These are phyloP conservation scores for Ophioninae sp. DNA, from an alignment of 2,888 invertebrate genomes.

Conservation along the genomic window DNA sequence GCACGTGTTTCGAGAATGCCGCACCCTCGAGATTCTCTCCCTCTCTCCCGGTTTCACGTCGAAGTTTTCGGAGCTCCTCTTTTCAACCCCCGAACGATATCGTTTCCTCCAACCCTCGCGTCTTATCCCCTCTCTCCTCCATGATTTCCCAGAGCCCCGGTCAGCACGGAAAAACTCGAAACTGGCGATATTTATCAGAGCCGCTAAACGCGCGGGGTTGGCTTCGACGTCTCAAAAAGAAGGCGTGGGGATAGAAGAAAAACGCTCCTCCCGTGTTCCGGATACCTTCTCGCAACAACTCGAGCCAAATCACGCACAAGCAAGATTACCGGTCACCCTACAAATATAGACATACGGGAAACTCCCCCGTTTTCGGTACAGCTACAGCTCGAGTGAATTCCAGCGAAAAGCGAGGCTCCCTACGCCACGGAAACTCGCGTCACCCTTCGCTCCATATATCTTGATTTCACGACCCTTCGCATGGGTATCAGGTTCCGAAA, in stretches of 20 bases:
- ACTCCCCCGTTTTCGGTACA: neutral
- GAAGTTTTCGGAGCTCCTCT: slow-evolving; percentile 8
- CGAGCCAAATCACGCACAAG: slow-evolving; percentile 28
- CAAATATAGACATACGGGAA: slow-evolving; percentile 3
- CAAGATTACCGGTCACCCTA: slow-evolving; percentile 35
- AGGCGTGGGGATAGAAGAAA: slow-evolving; percentile 19
- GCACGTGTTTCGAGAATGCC: slow-evolving; percentile 72
- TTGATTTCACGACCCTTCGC: slow-evolving; percentile 80
- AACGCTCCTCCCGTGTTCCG: neutral
- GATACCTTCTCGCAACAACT: slow-evolving; percentile 16
- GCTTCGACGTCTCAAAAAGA: slow-evolving; percentile 32
- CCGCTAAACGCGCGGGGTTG: slow-evolving; percentile 56
- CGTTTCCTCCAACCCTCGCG: slow-evolving; percentile 4
- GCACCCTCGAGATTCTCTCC: slow-evolving; percentile 40
- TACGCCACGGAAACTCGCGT: slow-evolving; percentile 29
- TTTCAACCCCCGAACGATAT: neutral
- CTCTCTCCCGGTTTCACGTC: neutral
- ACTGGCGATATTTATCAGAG: slow-evolving; percentile 76
- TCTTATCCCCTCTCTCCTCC: neutral
- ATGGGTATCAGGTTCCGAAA: slow-evolving; percentile 78
- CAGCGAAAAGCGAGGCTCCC: slow-evolving; percentile 47
- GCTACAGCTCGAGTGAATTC: slow-evolving; percentile 23
- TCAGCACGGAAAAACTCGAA: slow-evolving; percentile 60
- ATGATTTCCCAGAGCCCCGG: neutral
- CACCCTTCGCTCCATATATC: slow-evolving; percentile 76